Base-by-base conservation (phyloP, 2,797 vertebrate species). In the Danio tinwini region DNA sequence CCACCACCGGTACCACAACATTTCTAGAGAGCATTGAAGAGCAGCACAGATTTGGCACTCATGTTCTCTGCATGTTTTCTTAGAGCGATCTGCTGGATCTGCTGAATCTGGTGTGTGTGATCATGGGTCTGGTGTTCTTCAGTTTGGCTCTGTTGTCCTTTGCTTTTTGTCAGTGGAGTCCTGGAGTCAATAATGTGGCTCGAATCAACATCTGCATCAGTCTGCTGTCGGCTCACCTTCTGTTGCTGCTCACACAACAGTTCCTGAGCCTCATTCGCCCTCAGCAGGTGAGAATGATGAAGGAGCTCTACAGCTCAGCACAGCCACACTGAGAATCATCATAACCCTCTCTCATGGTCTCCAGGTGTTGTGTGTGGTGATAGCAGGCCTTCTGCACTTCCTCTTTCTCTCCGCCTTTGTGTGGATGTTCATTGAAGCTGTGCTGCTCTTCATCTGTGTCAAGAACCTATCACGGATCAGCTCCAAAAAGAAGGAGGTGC, bases 351-450 rank as follows among this genome's bases (percentile, higher is more conserved):
- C 37, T 47, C 7, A 80, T 9, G 85, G 16, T 88, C 78, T 61
- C 29, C 89, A 96, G 95, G 52, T 88, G 71, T 85, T 93, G 76
- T 96, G 95, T 82, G 89, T 85, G 0, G 55, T 90, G 80, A 83
- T 93, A 0, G 92, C 94, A 0, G 94, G 91, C 0, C 8, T 88
- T 1, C 84, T 95, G 42, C 94, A 96, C 53, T 95, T 93, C 82
- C 82, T 95, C 39, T 87, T 94, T 39, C 29, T 95, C 75, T 91
- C 91, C 1, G 78, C 93, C 73, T 96, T 95, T 85, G 78, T 90
- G 84, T 96, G 94, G 94, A 95, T 95, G 94, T 56, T 92, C 56
- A 88, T 95, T 16, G 94, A 95, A 85, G 94, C 92, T 0, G 7
- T 94, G 0, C 89, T 93, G 65, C 93, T 95, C 67, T 83, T 90